Conservation (phyloP, 1,140 invertebrate species). For the Eciton burchellii region DNA sequence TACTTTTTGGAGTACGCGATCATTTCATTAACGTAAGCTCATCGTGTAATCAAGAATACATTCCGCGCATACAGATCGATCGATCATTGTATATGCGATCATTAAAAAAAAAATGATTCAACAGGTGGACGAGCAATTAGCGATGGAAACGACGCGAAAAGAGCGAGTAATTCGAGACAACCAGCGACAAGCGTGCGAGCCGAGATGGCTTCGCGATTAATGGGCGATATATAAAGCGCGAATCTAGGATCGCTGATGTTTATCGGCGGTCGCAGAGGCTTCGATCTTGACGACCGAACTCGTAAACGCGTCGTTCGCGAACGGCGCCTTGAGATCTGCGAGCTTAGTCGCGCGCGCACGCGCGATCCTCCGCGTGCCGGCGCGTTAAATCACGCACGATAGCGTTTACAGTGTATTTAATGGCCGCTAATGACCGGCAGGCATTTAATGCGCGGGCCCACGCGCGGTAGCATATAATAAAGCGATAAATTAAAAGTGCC, state of each 20-base stretch:
- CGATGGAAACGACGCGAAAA: neutral
- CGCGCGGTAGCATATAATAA: slow-evolving; percentile 75
- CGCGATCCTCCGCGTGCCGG: neutral
- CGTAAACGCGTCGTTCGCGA: slow-evolving; percentile 34
- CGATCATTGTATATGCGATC: neutral
- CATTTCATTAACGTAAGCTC: too few species aligned
- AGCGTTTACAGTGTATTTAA: slow-evolving; percentile 42
- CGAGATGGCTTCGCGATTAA: neutral
- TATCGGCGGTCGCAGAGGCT: slow-evolving; percentile 4
- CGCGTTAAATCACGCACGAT: slow-evolving; percentile 32
- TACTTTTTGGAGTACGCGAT: too few species aligned
- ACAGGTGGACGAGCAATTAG: neutral
- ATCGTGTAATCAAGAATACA: too few species aligned
- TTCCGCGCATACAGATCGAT: neutral
- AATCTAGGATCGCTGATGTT: neutral
- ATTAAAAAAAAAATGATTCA: neutral
- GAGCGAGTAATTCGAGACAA: neutral
- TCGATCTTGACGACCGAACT: neutral
- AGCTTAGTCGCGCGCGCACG: neutral
- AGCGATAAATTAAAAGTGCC: slow-evolving; percentile 78
- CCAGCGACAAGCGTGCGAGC: neutral
- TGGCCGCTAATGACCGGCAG: slow-evolving; percentile 66
- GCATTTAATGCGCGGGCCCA: slow-evolving; percentile 70
- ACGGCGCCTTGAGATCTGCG: neutral
- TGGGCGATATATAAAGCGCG: neutral